Percentiles rank a stretch among this genome's conserved stretches.
phyloP scores from a whole-genome alignment of 2,888 invertebrate genomes.

The Rosalia funebris region DNA sequence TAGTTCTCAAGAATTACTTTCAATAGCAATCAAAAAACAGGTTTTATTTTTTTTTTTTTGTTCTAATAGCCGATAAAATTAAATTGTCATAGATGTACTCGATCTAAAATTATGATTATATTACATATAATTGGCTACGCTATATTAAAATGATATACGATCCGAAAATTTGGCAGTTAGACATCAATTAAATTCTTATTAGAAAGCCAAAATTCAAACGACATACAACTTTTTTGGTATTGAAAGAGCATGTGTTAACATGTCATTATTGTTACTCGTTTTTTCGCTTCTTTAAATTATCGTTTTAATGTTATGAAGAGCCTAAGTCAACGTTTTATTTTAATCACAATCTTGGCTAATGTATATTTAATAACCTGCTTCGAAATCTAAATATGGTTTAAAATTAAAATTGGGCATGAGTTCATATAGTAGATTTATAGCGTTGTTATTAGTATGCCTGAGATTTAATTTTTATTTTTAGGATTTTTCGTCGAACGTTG shows the following conservation, averaged over 20 bases:
- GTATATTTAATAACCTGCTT: slow-evolving; percentile 20
- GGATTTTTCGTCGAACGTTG: no score
- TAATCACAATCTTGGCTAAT: slow-evolving; percentile 6
- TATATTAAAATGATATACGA: no score
- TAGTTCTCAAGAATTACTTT: no score
- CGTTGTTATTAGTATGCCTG: neutral
- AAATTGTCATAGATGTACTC: no score
- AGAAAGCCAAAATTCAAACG: neutral
- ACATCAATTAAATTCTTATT: neutral
- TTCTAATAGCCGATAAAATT: no score
- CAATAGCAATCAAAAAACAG: no score
- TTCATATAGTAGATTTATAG: neutral
- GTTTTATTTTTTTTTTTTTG: no score
- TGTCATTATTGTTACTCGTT: neutral
- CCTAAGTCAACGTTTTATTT: neutral
- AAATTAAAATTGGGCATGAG: slow-evolving; percentile 8
- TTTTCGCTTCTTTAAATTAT: neutral
- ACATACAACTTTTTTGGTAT: neutral
- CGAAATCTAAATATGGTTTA: slow-evolving; percentile 6
- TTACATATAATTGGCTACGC: no score
- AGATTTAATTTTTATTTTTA: neutral
- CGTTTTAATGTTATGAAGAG: neutral
- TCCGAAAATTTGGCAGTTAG: no score
- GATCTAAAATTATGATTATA: no score
- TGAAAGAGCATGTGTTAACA: slow-evolving; percentile 2